Evolutionary conservation across 2,113 vertebrate species (phyloP), one percentile per base, ranked within the genome.

Genomic region (Pyxicephalus adspersus): DNA sequence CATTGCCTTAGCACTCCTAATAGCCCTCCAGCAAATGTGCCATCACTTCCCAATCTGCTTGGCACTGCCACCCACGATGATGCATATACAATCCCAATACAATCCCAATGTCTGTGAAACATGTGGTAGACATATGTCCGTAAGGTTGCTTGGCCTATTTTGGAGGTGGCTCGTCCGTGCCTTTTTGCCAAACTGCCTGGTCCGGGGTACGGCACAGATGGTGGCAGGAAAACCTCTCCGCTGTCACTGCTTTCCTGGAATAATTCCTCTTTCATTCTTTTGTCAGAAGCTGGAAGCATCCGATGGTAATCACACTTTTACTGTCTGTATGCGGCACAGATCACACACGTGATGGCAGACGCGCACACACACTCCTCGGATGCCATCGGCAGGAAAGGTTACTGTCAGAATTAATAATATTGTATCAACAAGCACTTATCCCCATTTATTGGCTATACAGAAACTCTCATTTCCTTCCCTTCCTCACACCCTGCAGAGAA

Each of bases 61-160:
- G 77, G 64, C 77, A 68, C 65, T 13, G 65, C 20, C 34, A 65
- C 64, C 28, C 64, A 2, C 20, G 9, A 52, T 5, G 22, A 34
- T 29, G 1, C 76, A 45, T n/a, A 77, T 18, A 50, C 19, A 55
- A 45, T 19, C 20, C 11, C 63, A 11, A 31, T 23, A n/a, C n/a
- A n/a, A 13, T 26, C 3, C n/a, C n/a, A n/a, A n/a, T 70, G 20
- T 80, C 66, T 60, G 38, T 18, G 18, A 71, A 60, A 72, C 66
- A 72, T 80, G 57, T 51, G 54, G 71, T 19, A 63, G 29, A 63
- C 66, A 80, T 80, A 80, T 80, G 67, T 72, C 66, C 18, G 65
- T 18, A 22, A 51, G 28, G 51, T 67, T 54, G 26, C 28, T 60
- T 31, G 38, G n/a, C 20, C 51, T 67, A 20, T 52, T 60, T 45